Conservation (phyloP, 2,113 vertebrate genomes). For the Pangasianodon gigas region DNA sequence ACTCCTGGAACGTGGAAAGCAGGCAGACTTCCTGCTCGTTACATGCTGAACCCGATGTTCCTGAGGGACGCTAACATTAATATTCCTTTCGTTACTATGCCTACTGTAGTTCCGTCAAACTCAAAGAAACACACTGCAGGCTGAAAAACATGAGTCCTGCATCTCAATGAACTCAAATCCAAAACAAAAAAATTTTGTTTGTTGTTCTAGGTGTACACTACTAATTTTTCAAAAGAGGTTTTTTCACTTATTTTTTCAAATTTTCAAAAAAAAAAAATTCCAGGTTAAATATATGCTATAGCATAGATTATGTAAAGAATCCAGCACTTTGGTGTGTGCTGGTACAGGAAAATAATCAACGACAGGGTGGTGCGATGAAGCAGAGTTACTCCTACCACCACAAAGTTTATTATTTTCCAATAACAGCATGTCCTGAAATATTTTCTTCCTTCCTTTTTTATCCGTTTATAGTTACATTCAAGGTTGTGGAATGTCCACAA, state of each 20-base stretch:
- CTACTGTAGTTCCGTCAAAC: neutral
- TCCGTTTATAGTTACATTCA: neutral
- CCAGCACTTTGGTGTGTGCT: too few species aligned
- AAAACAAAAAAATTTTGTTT: neutral
- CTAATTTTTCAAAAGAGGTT: neutral
- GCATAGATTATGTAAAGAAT: too few species aligned
- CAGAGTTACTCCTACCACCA: too few species aligned
- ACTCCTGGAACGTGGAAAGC: neutral
- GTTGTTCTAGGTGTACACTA: neutral
- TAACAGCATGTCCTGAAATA: neutral
- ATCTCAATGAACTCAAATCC: neutral
- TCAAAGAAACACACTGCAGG: neutral
- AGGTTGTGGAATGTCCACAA: neutral
- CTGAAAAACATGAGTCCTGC: neutral
- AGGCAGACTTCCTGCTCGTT: constrained; percentile 1
- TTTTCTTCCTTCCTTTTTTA: neutral
- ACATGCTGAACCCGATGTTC: neutral
- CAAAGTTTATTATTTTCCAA: too few species aligned
- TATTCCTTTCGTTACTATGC: neutral
- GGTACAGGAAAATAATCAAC: too few species aligned
- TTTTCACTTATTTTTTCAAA: too few species aligned
- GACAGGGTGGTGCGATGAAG: too few species aligned
- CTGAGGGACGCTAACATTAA: neutral
- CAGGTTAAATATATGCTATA: too few species aligned
- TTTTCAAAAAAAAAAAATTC: too few species aligned